A percentile compares a stretch with the other conserved stretches of the same genome.
These are phyloP conservation scores for Eilema caniola DNA, from an alignment of 2,888 invertebrate species.

Conservation along the genomic window DNA sequence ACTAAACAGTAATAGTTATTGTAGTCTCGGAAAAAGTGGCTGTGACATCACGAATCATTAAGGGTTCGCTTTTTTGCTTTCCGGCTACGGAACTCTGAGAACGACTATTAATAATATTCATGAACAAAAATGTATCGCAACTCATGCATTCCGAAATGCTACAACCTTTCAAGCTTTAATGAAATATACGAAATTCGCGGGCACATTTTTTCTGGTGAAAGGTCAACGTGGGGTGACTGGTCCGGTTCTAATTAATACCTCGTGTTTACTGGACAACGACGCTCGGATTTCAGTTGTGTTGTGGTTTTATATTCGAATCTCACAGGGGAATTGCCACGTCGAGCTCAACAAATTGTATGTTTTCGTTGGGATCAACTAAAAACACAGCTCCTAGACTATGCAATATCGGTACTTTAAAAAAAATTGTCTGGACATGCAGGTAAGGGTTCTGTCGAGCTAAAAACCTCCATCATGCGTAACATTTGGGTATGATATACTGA, in stretches of 20 bases:
- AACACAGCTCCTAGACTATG: not conserved
- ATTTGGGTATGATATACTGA: too few species aligned
- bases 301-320: not conserved
- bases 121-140: not conserved
- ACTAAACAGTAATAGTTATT: too few species aligned
- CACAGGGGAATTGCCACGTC: not conserved
- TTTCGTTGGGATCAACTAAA: not conserved
- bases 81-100: too few species aligned
- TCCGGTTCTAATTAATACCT: slow-evolving; percentile 8
- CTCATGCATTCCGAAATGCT: not conserved
- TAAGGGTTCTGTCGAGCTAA: too few species aligned
- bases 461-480: too few species aligned
- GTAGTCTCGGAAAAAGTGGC: too few species aligned
- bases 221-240: not conserved
- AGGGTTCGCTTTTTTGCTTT: too few species aligned
- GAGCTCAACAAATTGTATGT: not conserved
- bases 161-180: slow-evolving; percentile 1
- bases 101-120: too few species aligned
- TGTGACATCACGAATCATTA: too few species aligned
- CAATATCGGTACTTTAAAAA: too few species aligned
- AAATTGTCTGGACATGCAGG: too few species aligned
- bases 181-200: not conserved
- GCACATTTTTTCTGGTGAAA: not conserved
- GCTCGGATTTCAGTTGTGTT: slow-evolving; percentile 6
- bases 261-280: slow-evolving; percentile 2